A percentile compares a stretch with the other conserved stretches of the same genome.
These are phyloP conservation scores for Odobenus rosmarus DNA, from an alignment of 2,113 vertebrate species.

Conservation along the genomic window DNA sequence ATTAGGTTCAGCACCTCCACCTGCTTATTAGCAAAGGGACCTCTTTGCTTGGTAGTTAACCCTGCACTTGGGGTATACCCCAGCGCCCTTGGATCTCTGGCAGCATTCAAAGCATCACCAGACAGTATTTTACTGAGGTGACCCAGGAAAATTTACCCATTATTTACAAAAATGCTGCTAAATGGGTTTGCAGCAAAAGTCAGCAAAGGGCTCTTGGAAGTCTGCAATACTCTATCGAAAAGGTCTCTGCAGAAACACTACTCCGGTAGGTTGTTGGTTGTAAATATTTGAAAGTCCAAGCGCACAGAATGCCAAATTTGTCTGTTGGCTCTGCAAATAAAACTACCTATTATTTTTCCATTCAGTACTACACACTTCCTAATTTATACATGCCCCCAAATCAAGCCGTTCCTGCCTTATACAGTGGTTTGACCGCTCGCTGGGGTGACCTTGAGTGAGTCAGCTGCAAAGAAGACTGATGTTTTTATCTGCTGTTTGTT, in stretches of 20 bases:
- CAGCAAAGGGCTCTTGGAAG: not conserved
- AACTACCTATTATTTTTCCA: slow-evolving; percentile 35
- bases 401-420: slow-evolving; percentile 31
- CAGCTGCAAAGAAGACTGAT: slow-evolving; percentile 50
- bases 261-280: not conserved
- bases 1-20: not conserved
- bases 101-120: not conserved
- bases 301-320: slow-evolving; percentile 48
- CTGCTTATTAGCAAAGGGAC: not conserved
- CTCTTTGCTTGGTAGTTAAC: not conserved
- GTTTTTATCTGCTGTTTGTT: slow-evolving; percentile 54
- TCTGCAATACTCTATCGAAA: not conserved
- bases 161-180: not conserved
- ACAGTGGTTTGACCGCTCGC: slow-evolving; percentile 14
- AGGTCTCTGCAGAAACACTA: not conserved
- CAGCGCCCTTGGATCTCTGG: not conserved
- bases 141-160: not conserved
- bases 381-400: slow-evolving; percentile 60
- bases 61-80: not conserved
- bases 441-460: not conserved
- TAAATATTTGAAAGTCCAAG: slow-evolving; percentile 69
- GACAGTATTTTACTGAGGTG: not conserved
- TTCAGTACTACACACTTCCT: slow-evolving; percentile 53
- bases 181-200: not conserved
- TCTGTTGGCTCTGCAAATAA: not conserved